Conservation (phyloP, 1,140 invertebrate genomes). For the Paraescarpia echinospica region DNA sequence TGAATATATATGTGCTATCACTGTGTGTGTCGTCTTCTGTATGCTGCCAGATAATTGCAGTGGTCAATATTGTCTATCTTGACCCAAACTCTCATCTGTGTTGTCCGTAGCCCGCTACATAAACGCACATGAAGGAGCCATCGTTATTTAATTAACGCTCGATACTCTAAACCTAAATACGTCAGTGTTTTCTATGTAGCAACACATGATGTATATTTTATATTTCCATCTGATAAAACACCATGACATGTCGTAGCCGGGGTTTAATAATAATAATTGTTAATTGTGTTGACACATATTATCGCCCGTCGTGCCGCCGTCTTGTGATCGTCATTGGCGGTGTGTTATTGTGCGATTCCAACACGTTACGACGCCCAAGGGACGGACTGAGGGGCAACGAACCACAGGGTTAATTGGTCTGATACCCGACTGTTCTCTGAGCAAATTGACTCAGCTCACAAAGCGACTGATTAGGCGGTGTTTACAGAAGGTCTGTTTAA, state of each 20-base stretch:
- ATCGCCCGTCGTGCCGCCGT: neutral
- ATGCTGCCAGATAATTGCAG: neutral
- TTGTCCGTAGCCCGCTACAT: neutral
- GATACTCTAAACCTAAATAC: neutral
- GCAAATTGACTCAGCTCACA: constrained; percentile 4
- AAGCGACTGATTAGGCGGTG: neutral
- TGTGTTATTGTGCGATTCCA: neutral
- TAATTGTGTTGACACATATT: neutral
- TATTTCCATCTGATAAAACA: neutral
- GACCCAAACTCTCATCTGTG: neutral
- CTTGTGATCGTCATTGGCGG: neutral
- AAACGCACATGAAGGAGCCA: neutral
- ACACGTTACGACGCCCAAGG: neutral
- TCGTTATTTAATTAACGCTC: neutral
- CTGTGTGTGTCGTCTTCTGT: neutral
- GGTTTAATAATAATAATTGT: neutral
- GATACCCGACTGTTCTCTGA: neutral
- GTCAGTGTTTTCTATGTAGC: neutral
- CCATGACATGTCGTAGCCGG: neutral
- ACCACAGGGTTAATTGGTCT: neutral
- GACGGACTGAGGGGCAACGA: neutral
- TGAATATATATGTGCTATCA: constrained; percentile 6
- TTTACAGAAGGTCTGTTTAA: neutral
- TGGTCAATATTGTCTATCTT: constrained; percentile 6
- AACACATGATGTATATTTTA: neutral